Percentiles rank a stretch among this genome's conserved stretches.
Conservation (phyloP, 2,797 vertebrate species). For the Heliangelus exortis region DNA sequence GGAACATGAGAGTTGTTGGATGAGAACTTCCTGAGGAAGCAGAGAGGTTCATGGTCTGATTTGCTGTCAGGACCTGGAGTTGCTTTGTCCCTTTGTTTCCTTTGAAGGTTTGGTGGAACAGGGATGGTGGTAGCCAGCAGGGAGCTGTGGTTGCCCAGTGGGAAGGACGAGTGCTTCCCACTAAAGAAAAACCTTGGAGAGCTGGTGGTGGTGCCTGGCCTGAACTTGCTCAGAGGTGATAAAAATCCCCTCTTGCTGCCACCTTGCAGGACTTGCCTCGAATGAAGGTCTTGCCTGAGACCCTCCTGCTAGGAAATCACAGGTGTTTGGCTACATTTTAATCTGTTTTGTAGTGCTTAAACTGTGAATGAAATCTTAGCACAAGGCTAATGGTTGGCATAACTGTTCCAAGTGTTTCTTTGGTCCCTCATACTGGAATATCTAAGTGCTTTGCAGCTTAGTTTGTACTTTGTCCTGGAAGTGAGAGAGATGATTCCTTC, state of each 20-base stretch:
- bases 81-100: background rate
- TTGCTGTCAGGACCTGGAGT: background rate
- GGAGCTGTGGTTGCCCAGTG: background rate
- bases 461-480: background rate
- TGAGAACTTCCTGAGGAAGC: background rate
- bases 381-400: background rate
- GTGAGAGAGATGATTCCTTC: background rate
- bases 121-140: background rate
- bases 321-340: background rate
- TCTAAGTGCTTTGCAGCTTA: background rate
- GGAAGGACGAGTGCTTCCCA: background rate
- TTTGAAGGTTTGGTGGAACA: background rate
- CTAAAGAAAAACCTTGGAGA: background rate
- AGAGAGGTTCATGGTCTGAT: background rate
- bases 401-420: background rate
- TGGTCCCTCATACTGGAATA: background rate
- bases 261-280: background rate
- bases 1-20: background rate
- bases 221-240: background rate
- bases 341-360: background rate
- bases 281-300: background rate
- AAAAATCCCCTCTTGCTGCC: background rate
- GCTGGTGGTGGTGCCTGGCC: background rate
- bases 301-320: background rate
- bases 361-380: background rate